These are phyloP conservation scores for Sandelia bainsii DNA, from an alignment of 2,797 vertebrate genomes.

Conservation along the genomic window DNA sequence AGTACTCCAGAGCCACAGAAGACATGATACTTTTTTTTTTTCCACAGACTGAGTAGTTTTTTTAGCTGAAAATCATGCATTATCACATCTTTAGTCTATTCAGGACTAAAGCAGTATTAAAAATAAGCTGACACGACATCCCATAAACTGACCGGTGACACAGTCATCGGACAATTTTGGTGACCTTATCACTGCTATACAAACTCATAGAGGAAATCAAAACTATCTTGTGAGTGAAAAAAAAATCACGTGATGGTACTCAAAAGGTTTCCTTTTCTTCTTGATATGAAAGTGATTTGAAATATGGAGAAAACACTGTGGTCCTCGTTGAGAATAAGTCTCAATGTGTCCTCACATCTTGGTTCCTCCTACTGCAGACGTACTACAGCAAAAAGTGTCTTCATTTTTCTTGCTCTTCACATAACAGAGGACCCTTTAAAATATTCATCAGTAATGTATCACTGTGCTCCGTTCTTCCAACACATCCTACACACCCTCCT, in stretches of 20 bases:
- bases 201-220: slow-evolving; percentile 1
- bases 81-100: too few species aligned
- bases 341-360: slow-evolving; percentile 29
- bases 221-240: neutral
- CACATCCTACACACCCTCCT: slow-evolving; percentile 64
- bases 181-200: neutral
- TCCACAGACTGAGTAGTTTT: too few species aligned
- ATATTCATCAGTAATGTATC: slow-evolving; percentile 69
- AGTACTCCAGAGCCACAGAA: too few species aligned
- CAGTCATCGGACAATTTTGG: neutral
- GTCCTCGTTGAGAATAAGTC: slow-evolving; percentile 21
- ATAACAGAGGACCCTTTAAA: slow-evolving; percentile 60
- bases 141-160: neutral
- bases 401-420: slow-evolving; percentile 48
- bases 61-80: too few species aligned
- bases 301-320: slow-evolving; percentile 15
- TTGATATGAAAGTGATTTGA: slow-evolving; percentile 1
- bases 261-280: neutral
- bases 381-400: slow-evolving; percentile 25
- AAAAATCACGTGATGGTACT: neutral
- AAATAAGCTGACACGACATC: too few species aligned
- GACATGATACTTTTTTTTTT: too few species aligned
- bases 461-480: slow-evolving; percentile 51
- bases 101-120: too few species aligned
- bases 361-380: slow-evolving; percentile 33